These are phyloP conservation scores for Onthophagus taurus DNA, from an alignment of 1,140 invertebrate genomes.

Conservation along the genomic window DNA sequence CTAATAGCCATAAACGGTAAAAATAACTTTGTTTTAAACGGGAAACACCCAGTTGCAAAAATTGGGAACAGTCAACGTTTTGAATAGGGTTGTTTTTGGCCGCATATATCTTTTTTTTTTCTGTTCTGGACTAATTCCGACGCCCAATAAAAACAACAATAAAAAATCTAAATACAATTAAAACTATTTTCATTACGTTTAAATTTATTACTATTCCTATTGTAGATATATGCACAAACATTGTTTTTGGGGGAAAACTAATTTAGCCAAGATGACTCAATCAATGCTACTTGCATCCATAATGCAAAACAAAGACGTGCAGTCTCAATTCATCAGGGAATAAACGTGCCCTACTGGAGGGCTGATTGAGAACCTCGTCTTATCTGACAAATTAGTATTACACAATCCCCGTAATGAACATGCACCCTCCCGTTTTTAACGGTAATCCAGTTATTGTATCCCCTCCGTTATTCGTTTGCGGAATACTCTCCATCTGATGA, in stretches of 20 bases:
- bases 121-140: too few species aligned
- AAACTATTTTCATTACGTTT: too few species aligned
- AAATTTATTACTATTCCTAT: too few species aligned
- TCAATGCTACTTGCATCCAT: slow-evolving; percentile 4
- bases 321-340: slow-evolving; percentile 8
- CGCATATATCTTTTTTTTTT: too few species aligned
- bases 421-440: slow-evolving; percentile 7
- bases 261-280: slow-evolving; percentile 8
- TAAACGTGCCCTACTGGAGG: background rate
- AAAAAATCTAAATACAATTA: too few species aligned
- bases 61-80: too few species aligned
- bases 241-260: too few species aligned
- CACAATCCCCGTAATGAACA: slow-evolving; percentile 13
- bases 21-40: background rate
- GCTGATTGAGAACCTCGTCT: slow-evolving; percentile 10
- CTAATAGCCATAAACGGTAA: background rate
- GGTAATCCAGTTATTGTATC: slow-evolving; percentile 8
- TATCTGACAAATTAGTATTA: slow-evolving; percentile 12
- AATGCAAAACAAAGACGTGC: slow-evolving; percentile 11
- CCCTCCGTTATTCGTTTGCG: too few species aligned
- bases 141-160: too few species aligned
- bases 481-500: too few species aligned
- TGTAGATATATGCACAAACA: too few species aligned
- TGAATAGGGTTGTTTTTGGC: too few species aligned
- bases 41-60: background rate